phyloP scores from a whole-genome alignment of 2,888 invertebrate genomes.

The Leucophora obtusa region DNA sequence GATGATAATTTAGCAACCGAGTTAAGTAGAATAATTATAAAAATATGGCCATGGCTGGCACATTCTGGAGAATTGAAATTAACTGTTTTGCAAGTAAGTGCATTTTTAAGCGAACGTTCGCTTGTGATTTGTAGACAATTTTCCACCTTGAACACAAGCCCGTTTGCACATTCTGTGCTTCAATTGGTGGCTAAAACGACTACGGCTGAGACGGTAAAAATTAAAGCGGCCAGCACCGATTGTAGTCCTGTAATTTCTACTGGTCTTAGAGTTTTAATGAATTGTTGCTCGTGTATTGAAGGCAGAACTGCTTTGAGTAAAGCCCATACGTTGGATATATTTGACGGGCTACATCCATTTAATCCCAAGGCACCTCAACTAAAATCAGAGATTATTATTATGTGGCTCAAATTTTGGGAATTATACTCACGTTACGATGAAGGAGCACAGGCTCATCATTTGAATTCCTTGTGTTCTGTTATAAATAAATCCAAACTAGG shows the following conservation, averaged over 20 bases:
- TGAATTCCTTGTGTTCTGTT: constrained; percentile 70
- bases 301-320: constrained; percentile 75
- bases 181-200: constrained; percentile 72
- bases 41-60: constrained; percentile 76
- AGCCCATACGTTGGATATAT: constrained; percentile 72
- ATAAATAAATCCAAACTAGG: constrained; percentile 67
- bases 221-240: constrained; percentile 66
- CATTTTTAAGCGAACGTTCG: constrained; percentile 75
- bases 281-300: constrained; percentile 76
- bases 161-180: constrained; percentile 72
- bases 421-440: constrained; percentile 75
- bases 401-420: constrained; percentile 77
- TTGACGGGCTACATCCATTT: constrained; percentile 74
- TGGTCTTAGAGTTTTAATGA: constrained; percentile 72
- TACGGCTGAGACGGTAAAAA: constrained; percentile 71
- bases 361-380: constrained; percentile 68
- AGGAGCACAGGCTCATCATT: constrained; percentile 71
- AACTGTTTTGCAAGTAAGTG: constrained; percentile 69
- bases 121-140: constrained; percentile 74
- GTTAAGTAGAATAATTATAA: constrained; percentile 69
- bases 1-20: constrained; percentile 68
- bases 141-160: constrained; percentile 67
- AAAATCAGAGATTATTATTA: constrained; percentile 68
- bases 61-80: constrained; percentile 72
- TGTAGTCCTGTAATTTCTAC: constrained; percentile 66